Conservation (phyloP, 1,140 invertebrate genomes). For the Sogatella furcifera region DNA sequence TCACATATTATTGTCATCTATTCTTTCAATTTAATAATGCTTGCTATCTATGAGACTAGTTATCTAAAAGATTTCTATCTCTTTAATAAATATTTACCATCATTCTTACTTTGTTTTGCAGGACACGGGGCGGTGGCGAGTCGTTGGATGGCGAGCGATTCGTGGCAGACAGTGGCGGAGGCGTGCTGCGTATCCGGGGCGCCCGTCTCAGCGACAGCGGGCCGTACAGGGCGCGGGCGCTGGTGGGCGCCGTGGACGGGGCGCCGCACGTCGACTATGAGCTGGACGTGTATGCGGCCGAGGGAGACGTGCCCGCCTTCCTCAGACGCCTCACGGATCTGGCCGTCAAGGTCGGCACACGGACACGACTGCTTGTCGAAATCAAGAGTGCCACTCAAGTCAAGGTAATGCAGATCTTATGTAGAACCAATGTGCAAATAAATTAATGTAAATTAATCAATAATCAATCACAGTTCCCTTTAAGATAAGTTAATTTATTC, state of each 20-base stretch:
- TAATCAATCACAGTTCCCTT: too few relatives aligned
- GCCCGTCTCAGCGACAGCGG: conserved; percentile 40
- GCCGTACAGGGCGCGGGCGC: conserved; percentile 44
- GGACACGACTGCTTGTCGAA: conserved; percentile 71
- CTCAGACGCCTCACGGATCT: conserved; percentile 63
- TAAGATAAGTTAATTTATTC: too few relatives aligned
- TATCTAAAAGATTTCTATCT: too few relatives aligned
- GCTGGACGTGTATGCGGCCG: conserved; percentile 27
- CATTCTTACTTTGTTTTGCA: neutral
- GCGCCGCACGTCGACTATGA: conserved; percentile 31
- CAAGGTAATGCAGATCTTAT: conserved; percentile 43
- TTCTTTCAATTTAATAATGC: too few relatives aligned
- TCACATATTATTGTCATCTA: too few relatives aligned
- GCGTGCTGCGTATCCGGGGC: conserved; percentile 39
- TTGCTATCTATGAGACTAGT: too few relatives aligned
- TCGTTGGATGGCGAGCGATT: conserved; percentile 34
- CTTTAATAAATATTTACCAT: too few relatives aligned
- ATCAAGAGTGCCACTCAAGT: conserved; percentile 63
- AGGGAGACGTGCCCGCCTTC: conserved; percentile 56
- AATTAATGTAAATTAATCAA: too few relatives aligned
- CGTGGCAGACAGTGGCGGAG: conserved; percentile 33
- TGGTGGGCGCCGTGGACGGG: conserved; percentile 38
- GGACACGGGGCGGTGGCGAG: conserved; percentile 30
- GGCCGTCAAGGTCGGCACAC: conserved; percentile 73
- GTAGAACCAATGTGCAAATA: too few relatives aligned